Percentiles rank a stretch among this genome's conserved stretches.
phyloP scores from a whole-genome alignment of 2,888 invertebrate species.

The Archips crataeganus region DNA sequence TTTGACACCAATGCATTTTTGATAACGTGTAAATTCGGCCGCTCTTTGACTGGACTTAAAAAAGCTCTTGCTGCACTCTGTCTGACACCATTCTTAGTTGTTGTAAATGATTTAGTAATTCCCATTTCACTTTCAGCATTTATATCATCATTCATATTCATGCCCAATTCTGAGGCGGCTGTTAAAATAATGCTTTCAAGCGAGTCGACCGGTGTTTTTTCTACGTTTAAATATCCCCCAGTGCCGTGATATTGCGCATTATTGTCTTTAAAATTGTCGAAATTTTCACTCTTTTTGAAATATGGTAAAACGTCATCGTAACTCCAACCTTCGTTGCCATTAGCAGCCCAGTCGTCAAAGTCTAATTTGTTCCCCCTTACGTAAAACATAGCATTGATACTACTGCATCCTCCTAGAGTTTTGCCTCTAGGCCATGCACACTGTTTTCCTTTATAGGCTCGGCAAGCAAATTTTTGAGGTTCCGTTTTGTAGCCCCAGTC shows the following conservation, averaged over 20 bases:
- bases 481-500: slow-evolving; percentile 87
- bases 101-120: slow-evolving; percentile 72
- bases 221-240: slow-evolving; percentile 72
- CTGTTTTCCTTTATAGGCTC: slow-evolving; percentile 65
- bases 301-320: slow-evolving; percentile 82
- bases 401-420: slow-evolving; percentile 85
- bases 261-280: slow-evolving; percentile 49
- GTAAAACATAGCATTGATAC: slow-evolving; percentile 86
- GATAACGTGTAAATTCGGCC: slow-evolving; percentile 74
- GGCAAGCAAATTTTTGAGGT: slow-evolving; percentile 72
- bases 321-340: slow-evolving; percentile 85
- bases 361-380: slow-evolving; percentile 83
- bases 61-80: slow-evolving; percentile 85
- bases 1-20: slow-evolving; percentile 83
- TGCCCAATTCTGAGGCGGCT: slow-evolving; percentile 77
- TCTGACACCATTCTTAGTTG: slow-evolving; percentile 75
- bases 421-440: slow-evolving; percentile 88
- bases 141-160: slow-evolving; percentile 62
- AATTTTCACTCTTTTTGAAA: slow-evolving; percentile 82
- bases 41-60: slow-evolving; percentile 66
- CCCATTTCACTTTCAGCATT: slow-evolving; percentile 80
- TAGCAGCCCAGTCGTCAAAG: slow-evolving; percentile 83
- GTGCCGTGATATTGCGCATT: slow-evolving; percentile 62
- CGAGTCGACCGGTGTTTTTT: slow-evolving; percentile 51
- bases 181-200: slow-evolving; percentile 63